phyloP scores from a whole-genome alignment of 92 coral and sea anemone species.

The Pocillopora meandrina region DNA sequence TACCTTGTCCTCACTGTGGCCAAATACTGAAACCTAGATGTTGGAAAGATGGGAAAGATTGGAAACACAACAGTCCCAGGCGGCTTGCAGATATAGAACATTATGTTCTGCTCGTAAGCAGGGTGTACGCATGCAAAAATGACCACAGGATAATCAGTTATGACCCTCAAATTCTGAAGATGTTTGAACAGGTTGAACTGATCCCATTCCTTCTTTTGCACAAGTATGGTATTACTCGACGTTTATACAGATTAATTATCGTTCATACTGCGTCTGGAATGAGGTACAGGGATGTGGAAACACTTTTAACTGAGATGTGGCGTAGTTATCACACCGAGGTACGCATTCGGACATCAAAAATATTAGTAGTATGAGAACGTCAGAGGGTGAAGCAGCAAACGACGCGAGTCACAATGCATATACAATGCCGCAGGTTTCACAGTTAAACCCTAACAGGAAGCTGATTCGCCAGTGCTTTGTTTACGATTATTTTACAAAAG shows the following conservation, averaged over 20 bases:
- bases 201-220: slow-evolving; percentile 39
- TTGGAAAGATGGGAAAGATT: slow-evolving; percentile 49
- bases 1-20: slow-evolving; percentile 43
- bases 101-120: slow-evolving; percentile 27
- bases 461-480: slow-evolving; percentile 45
- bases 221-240: slow-evolving; percentile 32
- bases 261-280: slow-evolving; percentile 33
- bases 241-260: slow-evolving; percentile 27
- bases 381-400: neutral
- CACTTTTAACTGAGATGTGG: slow-evolving; percentile 28
- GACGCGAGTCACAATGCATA: neutral
- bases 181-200: slow-evolving; percentile 15
- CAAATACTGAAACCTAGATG: slow-evolving; percentile 38
- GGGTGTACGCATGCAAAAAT: slow-evolving; percentile 38
- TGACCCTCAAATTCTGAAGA: slow-evolving; percentile 40
- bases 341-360: neutral
- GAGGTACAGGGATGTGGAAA: slow-evolving; percentile 24
- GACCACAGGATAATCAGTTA: slow-evolving; percentile 37
- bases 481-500: slow-evolving; percentile 27
- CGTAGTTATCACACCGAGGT: slow-evolving; percentile 13
- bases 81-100: slow-evolving; percentile 38
- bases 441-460: slow-evolving; percentile 31
- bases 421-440: neutral
- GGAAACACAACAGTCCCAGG: slow-evolving; percentile 41
- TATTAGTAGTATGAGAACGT: neutral